Base-by-base conservation (phyloP, 2,888 invertebrate species). In the Dorcus hopei region DNA sequence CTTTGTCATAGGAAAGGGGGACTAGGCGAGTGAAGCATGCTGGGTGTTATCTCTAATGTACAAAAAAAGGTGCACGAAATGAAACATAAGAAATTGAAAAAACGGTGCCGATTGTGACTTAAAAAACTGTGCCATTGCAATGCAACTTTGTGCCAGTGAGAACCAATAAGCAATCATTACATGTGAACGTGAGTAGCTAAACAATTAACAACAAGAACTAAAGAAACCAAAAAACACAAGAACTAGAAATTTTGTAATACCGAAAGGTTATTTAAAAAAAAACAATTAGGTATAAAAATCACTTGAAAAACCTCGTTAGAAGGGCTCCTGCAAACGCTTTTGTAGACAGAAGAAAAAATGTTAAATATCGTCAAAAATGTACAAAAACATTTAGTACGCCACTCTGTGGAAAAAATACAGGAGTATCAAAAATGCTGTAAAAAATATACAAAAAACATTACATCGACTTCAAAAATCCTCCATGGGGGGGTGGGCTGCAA, bases 181-280 rank as follows among this genome's bases (percentile, higher is more conserved):
- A 85, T 85, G 85, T 86, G 85, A 85, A 83, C 83, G 85, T 86
- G 85, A 85, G 85, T 85, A 85, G 82, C 78, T 77, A 78, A 74
- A 76, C 73, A 76, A 73, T 73, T 73, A 77, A 70, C 72, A 73
- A 73, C 75, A 72, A 59, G 62, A 70, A 71, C 65, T 66, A 73
- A 70, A 52, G 42, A 43, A 19, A 57, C 53, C 19, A 49, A 71
- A 68, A 55, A 65, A 71, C 65, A 70, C 67, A 71, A 65, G 64
- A 64, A 68, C 65, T 65, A 71, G 61, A 66, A 67, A 64, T 67
- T 68, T 65, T 68, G 62, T 67, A 65, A 69, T 68, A 69, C 67
- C 66, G 66, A 69, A 56, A 53, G 45, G 40, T 49, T 52, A 33
- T 45, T 45, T 26, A 55, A 56, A 58, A 62, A 68, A 70, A 70